phyloP scores from a whole-genome alignment of 2,797 vertebrate genomes.

The Coracias cyanogaster region DNA sequence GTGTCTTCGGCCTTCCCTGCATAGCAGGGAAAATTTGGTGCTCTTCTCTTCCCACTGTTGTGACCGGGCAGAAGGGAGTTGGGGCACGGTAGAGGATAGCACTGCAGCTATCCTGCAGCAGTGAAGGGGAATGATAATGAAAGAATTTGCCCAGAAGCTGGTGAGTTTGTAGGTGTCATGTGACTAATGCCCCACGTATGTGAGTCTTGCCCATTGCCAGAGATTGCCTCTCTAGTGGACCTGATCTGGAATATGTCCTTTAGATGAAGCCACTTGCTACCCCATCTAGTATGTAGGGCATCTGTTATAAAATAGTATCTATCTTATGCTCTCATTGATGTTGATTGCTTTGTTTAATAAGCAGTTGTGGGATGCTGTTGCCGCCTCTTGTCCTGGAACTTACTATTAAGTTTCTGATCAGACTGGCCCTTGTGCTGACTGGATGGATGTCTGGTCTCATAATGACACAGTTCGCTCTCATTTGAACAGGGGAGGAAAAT shows the following conservation, averaged over 20 bases:
- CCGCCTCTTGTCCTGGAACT: neutral
- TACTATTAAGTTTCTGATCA: neutral
- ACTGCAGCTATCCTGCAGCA: neutral
- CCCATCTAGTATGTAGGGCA: neutral
- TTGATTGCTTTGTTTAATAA: neutral
- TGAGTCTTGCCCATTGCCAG: neutral
- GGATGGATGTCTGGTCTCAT: neutral
- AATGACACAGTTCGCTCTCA: neutral
- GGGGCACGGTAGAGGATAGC: neutral
- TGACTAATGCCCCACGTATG: neutral
- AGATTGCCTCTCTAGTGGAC: neutral
- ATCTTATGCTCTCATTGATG: neutral
- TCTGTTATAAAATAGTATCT: neutral
- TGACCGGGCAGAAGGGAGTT: neutral
- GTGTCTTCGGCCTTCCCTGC: neutral
- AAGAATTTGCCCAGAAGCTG: neutral
- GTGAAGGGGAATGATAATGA: neutral
- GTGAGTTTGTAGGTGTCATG: neutral
- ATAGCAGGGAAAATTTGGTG: fast-evolving
- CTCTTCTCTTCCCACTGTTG: neutral
- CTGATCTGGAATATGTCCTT: neutral
- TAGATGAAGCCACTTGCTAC: too few species aligned
- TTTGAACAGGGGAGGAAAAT: neutral
- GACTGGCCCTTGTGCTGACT: neutral
- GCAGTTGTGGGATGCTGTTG: neutral